A percentile compares a stretch with the other conserved stretches of the same genome.
Evolutionary conservation across 2,888 invertebrate species (phyloP).

Genomic region (Syrista parreyssii): DNA sequence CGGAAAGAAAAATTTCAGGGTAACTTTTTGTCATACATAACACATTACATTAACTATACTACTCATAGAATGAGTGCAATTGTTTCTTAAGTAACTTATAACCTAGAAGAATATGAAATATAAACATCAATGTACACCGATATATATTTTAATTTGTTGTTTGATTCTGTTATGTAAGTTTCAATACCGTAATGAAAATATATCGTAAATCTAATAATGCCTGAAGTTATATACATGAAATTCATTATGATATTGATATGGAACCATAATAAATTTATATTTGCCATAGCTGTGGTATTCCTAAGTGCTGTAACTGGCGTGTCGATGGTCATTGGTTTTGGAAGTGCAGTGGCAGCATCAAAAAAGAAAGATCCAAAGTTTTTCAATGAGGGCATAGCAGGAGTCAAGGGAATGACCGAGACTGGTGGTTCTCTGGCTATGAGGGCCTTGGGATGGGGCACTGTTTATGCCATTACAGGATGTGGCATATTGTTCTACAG

Average conservation of each 20-base stretch:
- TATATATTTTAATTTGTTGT: not conserved
- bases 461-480: conserved; percentile 87
- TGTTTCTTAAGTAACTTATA: not conserved
- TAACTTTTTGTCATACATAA: conserved; percentile 31
- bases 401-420: conserved; percentile 75
- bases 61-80: not conserved
- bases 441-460: conserved; percentile 89
- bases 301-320: conserved; percentile 80
- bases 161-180: not conserved
- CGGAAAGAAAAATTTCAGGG: conserved; percentile 46
- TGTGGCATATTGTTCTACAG: conserved; percentile 84
- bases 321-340: conserved; percentile 85
- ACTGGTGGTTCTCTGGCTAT: conserved; percentile 83
- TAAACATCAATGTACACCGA: not conserved
- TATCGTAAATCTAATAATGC: not conserved
- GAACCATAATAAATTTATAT: not conserved
- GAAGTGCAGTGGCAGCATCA: conserved; percentile 79
- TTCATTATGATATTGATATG: not conserved
- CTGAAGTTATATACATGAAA: not conserved
- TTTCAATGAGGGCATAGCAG: conserved; percentile 79
- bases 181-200: not conserved
- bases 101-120: not conserved
- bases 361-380: conserved; percentile 84
- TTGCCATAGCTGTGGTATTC: conserved; percentile 74
- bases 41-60: not conserved